These are phyloP conservation scores for Threskiornis aethiopicus DNA, from an alignment of 2,797 vertebrate genomes.

Conservation along the genomic window DNA sequence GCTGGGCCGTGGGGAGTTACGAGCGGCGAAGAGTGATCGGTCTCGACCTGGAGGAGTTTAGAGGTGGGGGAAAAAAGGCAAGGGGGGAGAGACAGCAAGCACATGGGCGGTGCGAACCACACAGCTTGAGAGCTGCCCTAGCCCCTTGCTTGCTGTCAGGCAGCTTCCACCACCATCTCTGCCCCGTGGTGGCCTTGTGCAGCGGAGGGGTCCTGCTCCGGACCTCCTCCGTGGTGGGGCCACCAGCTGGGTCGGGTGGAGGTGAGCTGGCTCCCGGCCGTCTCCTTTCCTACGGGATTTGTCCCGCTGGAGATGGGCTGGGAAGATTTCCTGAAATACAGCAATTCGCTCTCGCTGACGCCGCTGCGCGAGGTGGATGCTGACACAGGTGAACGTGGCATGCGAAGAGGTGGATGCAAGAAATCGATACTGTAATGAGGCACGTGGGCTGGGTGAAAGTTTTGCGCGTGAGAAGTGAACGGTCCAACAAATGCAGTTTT, in stretches of 20 bases:
- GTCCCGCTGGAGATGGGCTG: not conserved
- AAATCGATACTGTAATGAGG: not conserved
- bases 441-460: not conserved
- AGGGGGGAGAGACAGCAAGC: no score
- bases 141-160: not conserved
- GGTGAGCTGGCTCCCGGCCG: not conserved
- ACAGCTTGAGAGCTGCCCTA: not conserved
- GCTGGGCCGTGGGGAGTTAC: rapidly evolving
- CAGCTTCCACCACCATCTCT: not conserved
- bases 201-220: not conserved
- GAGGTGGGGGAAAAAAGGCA: no score
- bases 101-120: not conserved
- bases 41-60: not conserved
- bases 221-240: not conserved
- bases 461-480: not conserved
- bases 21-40: not conserved
- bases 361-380: not conserved
- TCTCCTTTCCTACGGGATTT: not conserved
- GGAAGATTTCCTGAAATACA: not conserved
- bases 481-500: not conserved
- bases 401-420: not conserved
- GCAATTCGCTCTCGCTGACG: rapidly evolving
- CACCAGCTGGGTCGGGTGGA: not conserved
- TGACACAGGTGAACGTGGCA: not conserved
- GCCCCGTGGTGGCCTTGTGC: not conserved